Evolutionary conservation across 2,113 vertebrate genomes (phyloP).

Genomic region (Hypomesus transpacificus): DNA sequence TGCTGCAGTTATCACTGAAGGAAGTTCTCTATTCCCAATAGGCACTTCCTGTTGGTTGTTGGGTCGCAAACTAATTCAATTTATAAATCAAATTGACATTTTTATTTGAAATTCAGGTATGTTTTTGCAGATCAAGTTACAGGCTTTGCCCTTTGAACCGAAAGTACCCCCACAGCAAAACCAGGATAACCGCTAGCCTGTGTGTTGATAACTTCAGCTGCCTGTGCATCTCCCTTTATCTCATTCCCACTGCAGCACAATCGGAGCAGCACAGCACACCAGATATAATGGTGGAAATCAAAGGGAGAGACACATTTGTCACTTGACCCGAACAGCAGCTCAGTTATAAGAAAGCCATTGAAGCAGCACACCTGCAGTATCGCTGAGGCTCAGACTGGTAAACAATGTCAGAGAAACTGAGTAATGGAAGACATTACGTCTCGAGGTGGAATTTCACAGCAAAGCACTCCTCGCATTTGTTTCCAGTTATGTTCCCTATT

Average conservation of each 20-base stretch:
- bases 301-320: constrained; percentile 28
- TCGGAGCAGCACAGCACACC: constrained; percentile 17
- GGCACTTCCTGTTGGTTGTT: neutral
- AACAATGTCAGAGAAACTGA: constrained; percentile 20
- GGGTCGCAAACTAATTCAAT: neutral
- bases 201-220: constrained; percentile 27
- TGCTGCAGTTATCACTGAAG: too few species aligned
- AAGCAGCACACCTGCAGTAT: constrained; percentile 25
- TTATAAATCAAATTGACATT: neutral
- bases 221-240: constrained; percentile 15
- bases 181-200: neutral
- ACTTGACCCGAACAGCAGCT: constrained; percentile 25
- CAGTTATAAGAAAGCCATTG: constrained; percentile 24
- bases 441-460: constrained; percentile 1
- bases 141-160: neutral
- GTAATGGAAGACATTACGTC: constrained; percentile 24
- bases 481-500: constrained; percentile 7
- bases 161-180: neutral
- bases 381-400: constrained; percentile 13
- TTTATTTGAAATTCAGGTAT: neutral
- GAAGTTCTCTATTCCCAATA: neutral
- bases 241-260: constrained; percentile 4
- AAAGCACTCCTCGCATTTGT: neutral
- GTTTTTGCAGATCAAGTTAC: neutral
- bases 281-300: constrained; percentile 30